These are phyloP conservation scores for Nomada ferruginata DNA, from an alignment of 2,888 invertebrate genomes.

Conservation along the genomic window DNA sequence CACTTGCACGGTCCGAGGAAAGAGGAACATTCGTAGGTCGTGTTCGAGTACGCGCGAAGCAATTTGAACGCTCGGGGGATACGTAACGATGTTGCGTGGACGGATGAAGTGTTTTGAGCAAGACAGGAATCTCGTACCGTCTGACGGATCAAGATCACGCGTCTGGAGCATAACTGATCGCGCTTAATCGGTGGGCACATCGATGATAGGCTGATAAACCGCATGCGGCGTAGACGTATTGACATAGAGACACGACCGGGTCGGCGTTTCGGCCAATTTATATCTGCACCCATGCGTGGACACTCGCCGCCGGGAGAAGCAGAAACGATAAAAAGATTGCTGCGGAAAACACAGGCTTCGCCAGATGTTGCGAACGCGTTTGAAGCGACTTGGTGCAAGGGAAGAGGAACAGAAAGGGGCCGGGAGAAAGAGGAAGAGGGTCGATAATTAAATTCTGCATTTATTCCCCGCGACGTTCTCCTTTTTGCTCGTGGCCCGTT, in stretches of 20 bases:
- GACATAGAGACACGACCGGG: conserved; percentile 46
- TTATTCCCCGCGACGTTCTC: conserved; percentile 25
- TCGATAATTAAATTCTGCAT: conserved; percentile 53
- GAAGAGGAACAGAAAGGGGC: neutral
- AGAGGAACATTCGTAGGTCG: neutral
- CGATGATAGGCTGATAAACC: conserved; percentile 56
- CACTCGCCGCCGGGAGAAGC: conserved; percentile 31
- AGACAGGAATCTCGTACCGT: conserved; percentile 1
- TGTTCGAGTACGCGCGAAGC: neutral
- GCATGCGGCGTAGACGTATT: conserved; percentile 44
- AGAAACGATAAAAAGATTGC: conserved; percentile 48
- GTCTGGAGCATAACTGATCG: conserved; percentile 2
- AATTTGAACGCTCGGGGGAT: neutral
- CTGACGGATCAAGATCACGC: conserved; percentile 17
- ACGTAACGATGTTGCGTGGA: neutral
- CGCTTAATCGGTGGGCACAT: conserved; percentile 46
- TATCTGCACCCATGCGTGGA: conserved; percentile 58
- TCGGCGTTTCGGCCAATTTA: conserved; percentile 59
- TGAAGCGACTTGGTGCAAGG: conserved; percentile 20
- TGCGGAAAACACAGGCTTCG: conserved; percentile 37
- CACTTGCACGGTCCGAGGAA: no score
- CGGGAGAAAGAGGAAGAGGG: neutral
- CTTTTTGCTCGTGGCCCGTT: conserved; percentile 22
- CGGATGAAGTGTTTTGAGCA: conserved; percentile 17
- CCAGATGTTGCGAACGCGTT: conserved; percentile 52